A percentile compares a stretch with the other conserved stretches of the same genome.
These are phyloP conservation scores for Nymphalis polychloros DNA, from an alignment of 2,888 invertebrate genomes.

Conservation along the genomic window DNA sequence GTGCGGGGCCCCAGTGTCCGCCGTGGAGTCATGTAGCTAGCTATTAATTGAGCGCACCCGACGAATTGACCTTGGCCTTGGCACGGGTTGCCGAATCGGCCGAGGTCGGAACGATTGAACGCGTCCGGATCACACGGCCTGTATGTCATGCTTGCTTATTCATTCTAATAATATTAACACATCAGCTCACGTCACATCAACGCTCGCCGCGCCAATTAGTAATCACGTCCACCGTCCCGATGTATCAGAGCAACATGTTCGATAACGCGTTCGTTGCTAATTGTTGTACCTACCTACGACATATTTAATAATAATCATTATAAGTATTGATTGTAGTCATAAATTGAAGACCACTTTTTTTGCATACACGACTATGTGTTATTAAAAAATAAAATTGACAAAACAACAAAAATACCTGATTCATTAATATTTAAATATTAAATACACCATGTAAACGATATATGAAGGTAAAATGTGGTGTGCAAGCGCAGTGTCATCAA, in stretches of 20 bases:
- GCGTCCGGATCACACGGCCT: slow-evolving; percentile 77
- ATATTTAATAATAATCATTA: background rate
- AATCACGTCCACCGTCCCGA: slow-evolving; percentile 4
- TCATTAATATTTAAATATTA: background rate
- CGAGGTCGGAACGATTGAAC: slow-evolving; percentile 74
- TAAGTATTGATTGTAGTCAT: background rate
- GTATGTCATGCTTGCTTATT: slow-evolving; percentile 46
- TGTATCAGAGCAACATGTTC: slow-evolving; percentile 3
- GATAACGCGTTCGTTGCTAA: background rate
- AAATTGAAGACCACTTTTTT: no score
- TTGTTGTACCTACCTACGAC: no score
- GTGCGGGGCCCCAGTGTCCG: slow-evolving; percentile 52
- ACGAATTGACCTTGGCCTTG: slow-evolving; percentile 77
- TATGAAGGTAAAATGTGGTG: slow-evolving; percentile 20
- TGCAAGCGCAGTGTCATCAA: slow-evolving; percentile 47
- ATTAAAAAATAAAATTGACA: background rate
- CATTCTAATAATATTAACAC: slow-evolving; percentile 34
- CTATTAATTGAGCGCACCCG: slow-evolving; percentile 71
- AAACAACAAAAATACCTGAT: background rate
- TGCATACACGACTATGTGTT: background rate
- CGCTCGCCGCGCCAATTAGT: slow-evolving; percentile 27
- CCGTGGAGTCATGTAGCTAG: slow-evolving; percentile 49
- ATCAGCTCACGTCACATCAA: slow-evolving; percentile 28
- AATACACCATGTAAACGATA: background rate
- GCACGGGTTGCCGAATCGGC: slow-evolving; percentile 74